These are phyloP conservation scores for Hirundo rustica DNA, from an alignment of 2,797 vertebrate genomes.

Conservation along the genomic window DNA sequence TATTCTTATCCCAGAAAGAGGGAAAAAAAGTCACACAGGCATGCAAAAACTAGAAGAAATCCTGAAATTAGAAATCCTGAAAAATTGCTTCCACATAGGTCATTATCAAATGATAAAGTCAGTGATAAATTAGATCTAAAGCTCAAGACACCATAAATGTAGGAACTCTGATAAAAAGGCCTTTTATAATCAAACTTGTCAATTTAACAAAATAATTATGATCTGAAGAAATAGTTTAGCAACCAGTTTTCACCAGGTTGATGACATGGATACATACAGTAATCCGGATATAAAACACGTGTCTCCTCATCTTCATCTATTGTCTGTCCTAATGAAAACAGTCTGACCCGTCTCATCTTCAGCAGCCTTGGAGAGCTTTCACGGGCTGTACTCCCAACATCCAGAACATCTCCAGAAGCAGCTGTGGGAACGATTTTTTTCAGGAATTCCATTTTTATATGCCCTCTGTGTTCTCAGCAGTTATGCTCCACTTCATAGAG, in stretches of 20 bases:
- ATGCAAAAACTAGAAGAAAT: background rate
- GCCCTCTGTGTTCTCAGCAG: background rate
- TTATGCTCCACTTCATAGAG: background rate
- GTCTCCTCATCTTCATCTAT: slow-evolving; percentile 77
- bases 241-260: slow-evolving; percentile 48
- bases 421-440: slow-evolving; percentile 87
- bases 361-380: slow-evolving; percentile 85
- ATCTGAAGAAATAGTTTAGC: background rate
- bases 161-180: background rate
- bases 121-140: background rate
- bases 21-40: background rate
- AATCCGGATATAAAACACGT: background rate
- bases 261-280: slow-evolving; percentile 27
- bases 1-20: background rate
- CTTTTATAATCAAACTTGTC: background rate
- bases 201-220: background rate
- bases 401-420: slow-evolving; percentile 81
- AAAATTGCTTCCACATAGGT: background rate
- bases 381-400: slow-evolving; percentile 66
- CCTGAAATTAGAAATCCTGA: background rate
- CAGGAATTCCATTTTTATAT: slow-evolving; percentile 87
- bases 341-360: slow-evolving; percentile 84
- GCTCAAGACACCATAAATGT: background rate
- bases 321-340: slow-evolving; percentile 82
- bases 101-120: background rate